Evolutionary conservation across 2,797 vertebrate genomes (phyloP).

Genomic region (Euphonia xanthogaster): DNA sequence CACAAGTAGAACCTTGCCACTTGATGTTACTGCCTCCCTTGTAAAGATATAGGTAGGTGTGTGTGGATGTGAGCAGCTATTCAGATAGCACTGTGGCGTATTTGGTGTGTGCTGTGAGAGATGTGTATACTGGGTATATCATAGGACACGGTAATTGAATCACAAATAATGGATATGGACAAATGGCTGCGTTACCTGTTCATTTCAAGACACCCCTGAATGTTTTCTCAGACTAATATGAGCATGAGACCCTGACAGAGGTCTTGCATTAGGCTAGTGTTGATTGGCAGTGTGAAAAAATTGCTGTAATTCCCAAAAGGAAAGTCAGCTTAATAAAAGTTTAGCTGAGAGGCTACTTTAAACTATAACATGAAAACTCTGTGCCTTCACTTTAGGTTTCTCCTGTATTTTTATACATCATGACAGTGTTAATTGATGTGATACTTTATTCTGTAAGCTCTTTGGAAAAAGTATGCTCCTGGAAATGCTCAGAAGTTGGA

Average conservation of each 20-base stretch:
- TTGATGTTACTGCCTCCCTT: background rate
- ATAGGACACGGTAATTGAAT: background rate
- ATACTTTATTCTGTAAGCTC: background rate
- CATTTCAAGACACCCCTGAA: background rate
- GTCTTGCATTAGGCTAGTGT: background rate
- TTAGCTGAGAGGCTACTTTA: background rate
- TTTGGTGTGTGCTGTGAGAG: background rate
- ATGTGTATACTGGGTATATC: background rate
- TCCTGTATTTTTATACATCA: background rate
- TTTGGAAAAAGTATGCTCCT: background rate
- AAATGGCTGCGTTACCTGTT: background rate
- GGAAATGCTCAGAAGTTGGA: background rate
- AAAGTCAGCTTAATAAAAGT: background rate
- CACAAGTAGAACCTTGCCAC: slow-evolving; percentile 25
- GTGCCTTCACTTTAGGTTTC: background rate
- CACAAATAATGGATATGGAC: background rate
- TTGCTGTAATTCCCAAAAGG: background rate
- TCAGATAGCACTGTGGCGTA: background rate
- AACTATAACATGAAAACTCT: background rate
- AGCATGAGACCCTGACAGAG: background rate
- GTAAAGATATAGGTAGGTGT: background rate
- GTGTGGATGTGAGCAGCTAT: background rate
- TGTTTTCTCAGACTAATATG: background rate
- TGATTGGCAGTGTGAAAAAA: background rate
- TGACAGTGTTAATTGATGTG: background rate